phyloP scores from a whole-genome alignment of 2,888 invertebrate genomes.

The Timema cristinae region DNA sequence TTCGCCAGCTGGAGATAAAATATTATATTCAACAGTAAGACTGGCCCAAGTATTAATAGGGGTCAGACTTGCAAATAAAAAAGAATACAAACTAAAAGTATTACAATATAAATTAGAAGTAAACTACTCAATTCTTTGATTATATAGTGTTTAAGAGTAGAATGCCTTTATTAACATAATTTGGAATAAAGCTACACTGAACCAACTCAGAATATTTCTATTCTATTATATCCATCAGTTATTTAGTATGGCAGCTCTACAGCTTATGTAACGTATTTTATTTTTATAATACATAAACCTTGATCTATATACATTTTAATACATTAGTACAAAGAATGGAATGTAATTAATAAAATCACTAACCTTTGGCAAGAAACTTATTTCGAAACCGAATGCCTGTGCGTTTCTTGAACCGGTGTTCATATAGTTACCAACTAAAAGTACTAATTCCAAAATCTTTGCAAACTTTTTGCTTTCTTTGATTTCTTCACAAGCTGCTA shows the following conservation, averaged over 20 bases:
- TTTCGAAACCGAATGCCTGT: constrained; percentile 93
- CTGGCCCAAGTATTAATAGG: background rate
- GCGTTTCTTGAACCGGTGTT: constrained; percentile 93
- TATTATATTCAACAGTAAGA: constrained; percentile 22
- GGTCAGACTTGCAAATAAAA: too few relatives aligned
- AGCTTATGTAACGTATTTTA: too few relatives aligned
- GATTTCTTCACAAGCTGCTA: constrained; percentile 93
- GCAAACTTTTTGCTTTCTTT: constrained; percentile 85
- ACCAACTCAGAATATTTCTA: too few relatives aligned
- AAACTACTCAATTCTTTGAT: background rate
- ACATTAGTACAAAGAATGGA: too few relatives aligned
- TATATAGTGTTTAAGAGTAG: too few relatives aligned
- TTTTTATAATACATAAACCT: too few relatives aligned
- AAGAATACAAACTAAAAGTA: too few relatives aligned
- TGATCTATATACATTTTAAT: too few relatives aligned
- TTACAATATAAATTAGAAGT: background rate
- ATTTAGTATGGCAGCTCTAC: too few relatives aligned
- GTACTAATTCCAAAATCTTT: constrained; percentile 80
- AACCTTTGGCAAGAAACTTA: constrained; percentile 91
- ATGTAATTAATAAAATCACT: background rate
- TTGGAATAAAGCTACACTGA: too few relatives aligned
- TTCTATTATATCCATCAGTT: too few relatives aligned
- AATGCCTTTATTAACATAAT: too few relatives aligned
- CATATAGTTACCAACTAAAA: constrained; percentile 94
- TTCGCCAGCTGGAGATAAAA: constrained; percentile 62